Conservation (phyloP, 2,888 invertebrate genomes). For the Saturnia japonica region DNA sequence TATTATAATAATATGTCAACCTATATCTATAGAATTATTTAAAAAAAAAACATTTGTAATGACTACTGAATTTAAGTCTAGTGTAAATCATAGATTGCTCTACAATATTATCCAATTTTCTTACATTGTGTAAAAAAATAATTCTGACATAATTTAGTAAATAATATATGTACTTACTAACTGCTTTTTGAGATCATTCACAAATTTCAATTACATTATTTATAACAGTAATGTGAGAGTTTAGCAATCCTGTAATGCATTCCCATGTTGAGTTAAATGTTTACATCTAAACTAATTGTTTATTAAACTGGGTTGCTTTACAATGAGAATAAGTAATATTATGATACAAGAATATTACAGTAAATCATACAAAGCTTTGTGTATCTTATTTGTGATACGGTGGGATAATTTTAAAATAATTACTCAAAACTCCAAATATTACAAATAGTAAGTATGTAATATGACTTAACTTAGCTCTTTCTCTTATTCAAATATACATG, state of each 20-base stretch:
- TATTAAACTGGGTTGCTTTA: not conserved
- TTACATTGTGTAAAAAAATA: not conserved
- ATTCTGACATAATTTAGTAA: constrained; percentile 19
- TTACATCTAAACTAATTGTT: not conserved
- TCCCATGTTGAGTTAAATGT: not conserved
- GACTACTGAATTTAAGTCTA: not conserved
- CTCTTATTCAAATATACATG: constrained; percentile 19
- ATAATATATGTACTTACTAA: constrained; percentile 29
- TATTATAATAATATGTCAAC: not conserved
- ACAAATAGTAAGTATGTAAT: constrained; percentile 13
- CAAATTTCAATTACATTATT: constrained; percentile 10
- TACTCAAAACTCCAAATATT: constrained; percentile 18
- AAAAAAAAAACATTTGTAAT: not conserved
- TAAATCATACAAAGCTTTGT: constrained; percentile 14
- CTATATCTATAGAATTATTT: not conserved
- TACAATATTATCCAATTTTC: not conserved
- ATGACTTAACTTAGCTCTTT: constrained; percentile 18
- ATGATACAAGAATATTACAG: not conserved
- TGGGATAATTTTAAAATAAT: constrained; percentile 39
- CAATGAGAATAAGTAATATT: not conserved
- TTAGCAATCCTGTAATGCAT: not conserved
- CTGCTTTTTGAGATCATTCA: constrained; percentile 16
- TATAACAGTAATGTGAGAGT: constrained; percentile 4
- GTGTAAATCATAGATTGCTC: not conserved
- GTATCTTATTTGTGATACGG: constrained; percentile 40